These are phyloP conservation scores for Carettochelys insculpta DNA, from an alignment of 2,113 vertebrate genomes.

Conservation along the genomic window DNA sequence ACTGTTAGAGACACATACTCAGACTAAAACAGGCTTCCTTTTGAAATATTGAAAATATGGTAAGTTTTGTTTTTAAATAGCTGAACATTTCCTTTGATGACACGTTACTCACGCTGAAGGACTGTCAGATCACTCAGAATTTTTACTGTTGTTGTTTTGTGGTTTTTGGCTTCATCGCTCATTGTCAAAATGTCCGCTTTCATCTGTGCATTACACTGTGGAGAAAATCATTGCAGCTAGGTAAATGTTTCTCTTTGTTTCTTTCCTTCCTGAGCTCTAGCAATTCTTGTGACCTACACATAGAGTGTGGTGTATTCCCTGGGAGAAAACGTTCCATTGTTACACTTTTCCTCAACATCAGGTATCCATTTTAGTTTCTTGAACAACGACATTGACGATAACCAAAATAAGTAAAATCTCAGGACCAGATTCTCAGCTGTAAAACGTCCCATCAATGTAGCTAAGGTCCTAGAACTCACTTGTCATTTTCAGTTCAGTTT, in stretches of 20 bases:
- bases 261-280: background rate
- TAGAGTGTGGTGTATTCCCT: background rate
- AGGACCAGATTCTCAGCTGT: background rate
- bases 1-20: background rate
- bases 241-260: background rate
- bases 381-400: background rate
- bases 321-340: background rate
- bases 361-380: background rate
- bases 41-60: background rate
- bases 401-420: background rate
- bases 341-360: background rate
- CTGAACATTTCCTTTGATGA: background rate
- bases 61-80: background rate
- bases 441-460: background rate
- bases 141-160: slow-evolving; percentile 10
- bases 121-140: slow-evolving; percentile 20
- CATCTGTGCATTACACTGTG: slow-evolving; percentile 56
- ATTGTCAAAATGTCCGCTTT: slow-evolving; percentile 56
- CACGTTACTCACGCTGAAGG: slow-evolving; percentile 54
- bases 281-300: background rate
- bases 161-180: slow-evolving; percentile 43
- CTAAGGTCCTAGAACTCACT: background rate
- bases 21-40: background rate
- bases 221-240: background rate
- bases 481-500: background rate